phyloP scores from a whole-genome alignment of 2,113 vertebrate genomes.

The Pseudorectes ferrugineus region DNA sequence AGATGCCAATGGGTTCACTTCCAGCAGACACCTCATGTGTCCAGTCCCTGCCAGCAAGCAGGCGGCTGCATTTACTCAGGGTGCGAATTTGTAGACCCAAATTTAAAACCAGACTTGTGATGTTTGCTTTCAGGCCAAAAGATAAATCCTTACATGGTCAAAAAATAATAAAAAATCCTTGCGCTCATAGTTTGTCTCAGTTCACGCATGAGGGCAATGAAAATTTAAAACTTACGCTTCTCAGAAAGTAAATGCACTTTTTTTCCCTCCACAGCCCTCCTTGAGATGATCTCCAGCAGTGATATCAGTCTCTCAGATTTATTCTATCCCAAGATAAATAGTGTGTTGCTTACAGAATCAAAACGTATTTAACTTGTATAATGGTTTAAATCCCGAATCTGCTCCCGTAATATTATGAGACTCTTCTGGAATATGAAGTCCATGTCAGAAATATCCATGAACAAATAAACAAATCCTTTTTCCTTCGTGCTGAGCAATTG shows the following conservation, averaged over 20 bases:
- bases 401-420: not conserved
- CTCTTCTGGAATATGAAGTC: not conserved
- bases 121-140: not conserved
- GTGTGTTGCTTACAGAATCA: constrained; percentile 26
- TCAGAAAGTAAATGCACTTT: not conserved
- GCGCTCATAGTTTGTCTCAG: not conserved
- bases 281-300: not conserved
- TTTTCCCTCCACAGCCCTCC: not conserved
- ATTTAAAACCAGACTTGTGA: not conserved
- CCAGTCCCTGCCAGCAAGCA: not conserved
- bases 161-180: not conserved
- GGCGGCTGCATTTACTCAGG: not conserved
- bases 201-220: not conserved
- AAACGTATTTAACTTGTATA: constrained; percentile 26
- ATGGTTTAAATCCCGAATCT: constrained; percentile 28
- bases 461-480: constrained; percentile 3
- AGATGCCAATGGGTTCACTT: not conserved
- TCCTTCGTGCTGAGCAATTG: not conserved
- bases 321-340: constrained; percentile 52
- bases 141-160: not conserved
- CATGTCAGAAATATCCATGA: not conserved
- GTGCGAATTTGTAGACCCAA: not conserved
- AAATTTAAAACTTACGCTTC: not conserved
- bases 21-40: not conserved
- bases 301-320: constrained; percentile 24